These are phyloP conservation scores for Tetramorium parvispinum DNA, from an alignment of 1,140 invertebrate genomes.

Conservation along the genomic window DNA sequence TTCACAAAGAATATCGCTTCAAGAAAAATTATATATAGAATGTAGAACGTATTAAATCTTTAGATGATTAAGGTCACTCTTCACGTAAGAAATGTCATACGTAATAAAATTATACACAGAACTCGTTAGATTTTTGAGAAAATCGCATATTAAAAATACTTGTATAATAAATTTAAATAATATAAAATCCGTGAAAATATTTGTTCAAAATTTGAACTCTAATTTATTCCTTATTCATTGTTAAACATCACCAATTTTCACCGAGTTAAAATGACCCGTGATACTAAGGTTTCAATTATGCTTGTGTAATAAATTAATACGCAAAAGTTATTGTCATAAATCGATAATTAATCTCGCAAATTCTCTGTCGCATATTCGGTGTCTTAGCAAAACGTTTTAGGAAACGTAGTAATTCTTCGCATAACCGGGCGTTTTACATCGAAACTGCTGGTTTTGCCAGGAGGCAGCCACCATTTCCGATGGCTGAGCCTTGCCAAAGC, in stretches of 20 bases:
- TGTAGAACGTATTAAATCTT: not conserved
- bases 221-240: not conserved
- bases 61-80: not conserved
- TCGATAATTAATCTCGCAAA: constrained; percentile 3
- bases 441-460: constrained; percentile 51
- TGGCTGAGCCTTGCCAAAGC: constrained; percentile 55
- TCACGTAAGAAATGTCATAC: not conserved
- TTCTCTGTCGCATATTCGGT: constrained; percentile 2
- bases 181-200: not conserved
- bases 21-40: not conserved
- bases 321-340: constrained; percentile 4
- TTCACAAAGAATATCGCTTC: not conserved
- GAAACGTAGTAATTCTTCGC: constrained; percentile 45
- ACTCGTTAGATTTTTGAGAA: not conserved
- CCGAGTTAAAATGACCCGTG: not conserved
- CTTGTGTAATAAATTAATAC: not conserved
- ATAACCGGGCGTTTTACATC: constrained; percentile 47
- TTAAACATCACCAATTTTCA: not conserved
- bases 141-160: not conserved
- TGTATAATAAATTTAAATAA: not conserved
- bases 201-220: not conserved
- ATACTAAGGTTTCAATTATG: not conserved
- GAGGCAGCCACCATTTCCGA: constrained; percentile 49
- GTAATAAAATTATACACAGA: not conserved
- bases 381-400: constrained; percentile 31